Conservation (phyloP, 1,140 invertebrate genomes). For the Chrysomallon squamiferum region DNA sequence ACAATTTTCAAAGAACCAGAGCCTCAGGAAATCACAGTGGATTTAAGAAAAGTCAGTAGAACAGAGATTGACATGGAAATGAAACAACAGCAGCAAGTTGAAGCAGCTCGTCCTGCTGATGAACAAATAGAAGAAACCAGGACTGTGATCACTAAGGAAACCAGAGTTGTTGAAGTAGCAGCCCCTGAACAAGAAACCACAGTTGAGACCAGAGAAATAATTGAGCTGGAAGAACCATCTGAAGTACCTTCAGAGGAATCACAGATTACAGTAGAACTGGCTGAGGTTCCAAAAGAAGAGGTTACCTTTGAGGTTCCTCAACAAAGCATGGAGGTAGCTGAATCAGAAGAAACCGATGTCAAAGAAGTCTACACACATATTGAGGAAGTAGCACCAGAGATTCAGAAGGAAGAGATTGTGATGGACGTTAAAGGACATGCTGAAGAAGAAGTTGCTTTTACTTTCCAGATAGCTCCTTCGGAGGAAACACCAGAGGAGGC, state of each 20-base stretch:
- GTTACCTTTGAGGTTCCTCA: constrained; percentile 35
- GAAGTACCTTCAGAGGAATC: constrained; percentile 7
- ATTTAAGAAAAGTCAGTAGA: constrained; percentile 34
- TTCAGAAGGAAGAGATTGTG: constrained; percentile 45
- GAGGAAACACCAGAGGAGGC: constrained; percentile 5
- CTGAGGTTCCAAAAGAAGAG: constrained; percentile 25
- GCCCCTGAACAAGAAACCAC: constrained; percentile 27
- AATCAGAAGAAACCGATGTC: constrained; percentile 30
- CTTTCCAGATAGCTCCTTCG: constrained; percentile 34
- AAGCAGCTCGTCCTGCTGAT: constrained; percentile 40
- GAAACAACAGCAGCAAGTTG: constrained; percentile 8
- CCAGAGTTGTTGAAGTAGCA: constrained; percentile 13
- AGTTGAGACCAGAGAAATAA: constrained; percentile 13
- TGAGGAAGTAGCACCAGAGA: constrained; percentile 34
- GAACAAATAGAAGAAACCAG: constrained; percentile 47
- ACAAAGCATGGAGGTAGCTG: constrained; percentile 27
- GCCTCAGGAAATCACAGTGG: constrained; percentile 42
- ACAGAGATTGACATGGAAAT: constrained; percentile 16
- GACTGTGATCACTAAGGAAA: constrained; percentile 33
- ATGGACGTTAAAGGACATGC: constrained; percentile 37
- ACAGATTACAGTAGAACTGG: constrained; percentile 5
- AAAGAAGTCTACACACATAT: constrained; percentile 23
- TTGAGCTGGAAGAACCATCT: constrained; percentile 11
- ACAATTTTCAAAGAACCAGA: constrained; percentile 43
- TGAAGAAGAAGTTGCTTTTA: constrained; percentile 43